Evolutionary conservation across 1,140 invertebrate species (phyloP).

Genomic region (Battus philenor): DNA sequence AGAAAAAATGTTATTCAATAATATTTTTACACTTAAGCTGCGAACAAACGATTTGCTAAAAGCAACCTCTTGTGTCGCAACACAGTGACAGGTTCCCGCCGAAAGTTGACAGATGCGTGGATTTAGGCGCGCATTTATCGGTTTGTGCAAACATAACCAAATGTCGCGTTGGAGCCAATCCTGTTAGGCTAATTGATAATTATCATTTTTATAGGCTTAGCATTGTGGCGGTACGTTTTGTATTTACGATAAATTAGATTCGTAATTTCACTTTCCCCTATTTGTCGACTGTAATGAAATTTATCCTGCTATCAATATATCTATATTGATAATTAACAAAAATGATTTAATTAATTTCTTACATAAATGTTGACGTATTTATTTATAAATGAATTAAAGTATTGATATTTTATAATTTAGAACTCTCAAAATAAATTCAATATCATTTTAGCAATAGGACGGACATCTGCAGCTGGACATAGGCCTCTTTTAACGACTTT

Average conservation of each 20-base stretch:
- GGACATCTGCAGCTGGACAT: no score
- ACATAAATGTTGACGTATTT: no score
- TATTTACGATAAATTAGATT: slow-evolving; percentile 27
- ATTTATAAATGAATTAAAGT: no score
- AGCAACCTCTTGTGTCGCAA: slow-evolving; percentile 3
- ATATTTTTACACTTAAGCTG: no score
- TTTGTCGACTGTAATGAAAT: slow-evolving; percentile 17
- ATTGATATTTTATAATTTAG: no score
- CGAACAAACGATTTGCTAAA: slow-evolving; percentile 6
- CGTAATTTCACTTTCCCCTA: slow-evolving; percentile 17
- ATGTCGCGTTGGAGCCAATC: slow-evolving; percentile 37
- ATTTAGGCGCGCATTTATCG: slow-evolving; percentile 39
- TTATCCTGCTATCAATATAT: no score
- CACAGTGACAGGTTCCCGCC: slow-evolving; percentile 31
- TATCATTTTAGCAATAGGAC: no score
- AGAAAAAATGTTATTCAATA: no score
- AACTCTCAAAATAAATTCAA: no score
- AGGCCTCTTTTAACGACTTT: no score
- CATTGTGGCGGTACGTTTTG: slow-evolving; percentile 19
- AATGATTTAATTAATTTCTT: no score
- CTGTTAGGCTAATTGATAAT: slow-evolving; percentile 51
- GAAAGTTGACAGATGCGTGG: slow-evolving; percentile 47
- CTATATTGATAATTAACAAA: no score
- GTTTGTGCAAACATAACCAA: slow-evolving; percentile 48
- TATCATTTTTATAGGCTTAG: slow-evolving; percentile 55